Conservation (phyloP, 2,888 invertebrate genomes). For the Calliphora vomitoria region DNA sequence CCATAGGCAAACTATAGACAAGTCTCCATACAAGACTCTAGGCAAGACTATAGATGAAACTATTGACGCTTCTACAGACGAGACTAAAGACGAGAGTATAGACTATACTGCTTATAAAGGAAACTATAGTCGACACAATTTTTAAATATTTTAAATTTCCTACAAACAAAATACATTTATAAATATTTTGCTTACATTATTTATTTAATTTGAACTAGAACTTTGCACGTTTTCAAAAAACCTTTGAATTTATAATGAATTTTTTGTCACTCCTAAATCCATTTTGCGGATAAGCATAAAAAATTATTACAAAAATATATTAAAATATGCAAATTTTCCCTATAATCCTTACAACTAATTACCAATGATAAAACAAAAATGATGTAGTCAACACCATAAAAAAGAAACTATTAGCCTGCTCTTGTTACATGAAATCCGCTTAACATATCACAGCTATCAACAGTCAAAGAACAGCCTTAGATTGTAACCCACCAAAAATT, state of each 20-base stretch:
- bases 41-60: no score
- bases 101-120: no score
- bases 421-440: constrained; percentile 47
- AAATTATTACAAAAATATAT: constrained; percentile 22
- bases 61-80: no score
- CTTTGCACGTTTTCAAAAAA: not conserved
- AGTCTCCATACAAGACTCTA: no score
- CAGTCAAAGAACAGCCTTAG: constrained; percentile 32
- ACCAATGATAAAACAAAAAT: not conserved
- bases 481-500: not conserved
- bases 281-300: not conserved
- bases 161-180: no score
- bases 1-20: no score
- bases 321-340: constrained; percentile 13
- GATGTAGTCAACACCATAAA: not conserved
- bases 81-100: no score
- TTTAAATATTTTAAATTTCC: no score
- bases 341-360: constrained; percentile 33
- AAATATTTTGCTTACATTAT: no score
- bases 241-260: constrained; percentile 26
- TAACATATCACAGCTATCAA: constrained; percentile 52
- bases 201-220: no score
- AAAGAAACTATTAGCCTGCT: constrained; percentile 28
- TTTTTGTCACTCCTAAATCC: not conserved
- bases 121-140: no score